These are phyloP conservation scores for Dasyurus viverrinus DNA, from an alignment of 2,113 vertebrate genomes.

Conservation along the genomic window DNA sequence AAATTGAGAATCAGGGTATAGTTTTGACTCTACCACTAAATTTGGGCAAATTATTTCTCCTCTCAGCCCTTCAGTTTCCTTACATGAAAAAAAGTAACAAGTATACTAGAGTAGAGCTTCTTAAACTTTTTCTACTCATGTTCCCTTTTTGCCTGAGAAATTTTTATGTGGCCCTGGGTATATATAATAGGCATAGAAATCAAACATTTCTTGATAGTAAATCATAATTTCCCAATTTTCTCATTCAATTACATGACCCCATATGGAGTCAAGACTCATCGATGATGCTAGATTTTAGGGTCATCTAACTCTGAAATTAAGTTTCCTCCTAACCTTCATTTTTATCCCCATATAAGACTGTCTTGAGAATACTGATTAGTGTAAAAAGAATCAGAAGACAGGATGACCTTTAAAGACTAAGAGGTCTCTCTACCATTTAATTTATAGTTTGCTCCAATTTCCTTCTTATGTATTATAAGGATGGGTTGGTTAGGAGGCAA, in stretches of 20 bases:
- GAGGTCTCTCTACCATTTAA: background rate
- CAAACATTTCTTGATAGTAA: no score
- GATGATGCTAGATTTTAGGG: background rate
- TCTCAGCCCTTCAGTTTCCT: background rate
- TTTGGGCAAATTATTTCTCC: background rate
- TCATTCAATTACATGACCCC: no score
- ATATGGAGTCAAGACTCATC: no score
- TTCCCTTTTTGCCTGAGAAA: no score
- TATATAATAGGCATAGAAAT: no score
- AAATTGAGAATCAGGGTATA: background rate
- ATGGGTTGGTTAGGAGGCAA: background rate
- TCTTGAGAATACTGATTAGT: background rate
- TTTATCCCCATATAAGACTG: background rate
- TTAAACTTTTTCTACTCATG: no score
- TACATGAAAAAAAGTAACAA: background rate
- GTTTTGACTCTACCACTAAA: background rate
- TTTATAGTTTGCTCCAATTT: background rate
- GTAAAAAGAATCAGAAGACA: background rate
- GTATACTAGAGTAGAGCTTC: background rate
- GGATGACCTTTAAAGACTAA: background rate
- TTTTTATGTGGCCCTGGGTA: no score
- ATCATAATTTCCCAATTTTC: no score
- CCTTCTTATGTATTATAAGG: background rate
- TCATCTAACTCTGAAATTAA: background rate
- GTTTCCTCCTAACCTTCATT: background rate